Base-by-base conservation (phyloP, 2,888 invertebrate species). In the Isotomurus palustris region DNA sequence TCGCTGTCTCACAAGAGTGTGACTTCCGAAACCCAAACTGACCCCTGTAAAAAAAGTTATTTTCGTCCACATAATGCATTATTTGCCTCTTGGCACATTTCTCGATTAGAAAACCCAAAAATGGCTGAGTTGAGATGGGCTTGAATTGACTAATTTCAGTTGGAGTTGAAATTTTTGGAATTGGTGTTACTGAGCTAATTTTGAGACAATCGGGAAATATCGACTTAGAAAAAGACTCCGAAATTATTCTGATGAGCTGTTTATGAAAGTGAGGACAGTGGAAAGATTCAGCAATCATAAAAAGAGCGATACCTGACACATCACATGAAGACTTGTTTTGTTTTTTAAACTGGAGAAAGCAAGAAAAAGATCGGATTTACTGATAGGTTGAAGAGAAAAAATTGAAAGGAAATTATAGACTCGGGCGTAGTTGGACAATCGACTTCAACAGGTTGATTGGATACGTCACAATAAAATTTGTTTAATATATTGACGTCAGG, bases 1-100 rank as follows among this genome's bases (percentile, higher is more conserved):
- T 32, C 5, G 58, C 58, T n/a, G 40, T 40, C 17, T 40, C 40
- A 19, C 40, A 40, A 6, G 40, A 40, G 17, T 40, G 40, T 10
- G 19, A 6, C 10, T 10, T 10, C 6, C 40, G 40, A n/a, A 40
- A 40, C 8, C 40, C 40, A 40, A 40, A 40, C 17, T 40, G 40
- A 17, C 40, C 40, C 6, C 17, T 6, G 19, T 40, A n/a, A 6
- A 40, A 17, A 17, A 40, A n/a, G 19, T n/a, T n/a, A 40, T 40
- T 10, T 17, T 6, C 17, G 17, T 10, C 10, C 8, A 40, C 6
- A n/a, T 40, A 40, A 6, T 10, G 6, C 17, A 40, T 6, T 10
- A 40, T 40, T 40, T 40, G 40, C 6, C 17, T n/a, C 6, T 40
- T 10, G 6, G 40, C 40, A 19, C 40, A 40, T 40, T 40, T 40